A percentile compares a stretch with the other conserved stretches of the same genome.
These are phyloP conservation scores for Xiphophorus couchianus DNA, from an alignment of 2,113 vertebrate species.

Conservation along the genomic window DNA sequence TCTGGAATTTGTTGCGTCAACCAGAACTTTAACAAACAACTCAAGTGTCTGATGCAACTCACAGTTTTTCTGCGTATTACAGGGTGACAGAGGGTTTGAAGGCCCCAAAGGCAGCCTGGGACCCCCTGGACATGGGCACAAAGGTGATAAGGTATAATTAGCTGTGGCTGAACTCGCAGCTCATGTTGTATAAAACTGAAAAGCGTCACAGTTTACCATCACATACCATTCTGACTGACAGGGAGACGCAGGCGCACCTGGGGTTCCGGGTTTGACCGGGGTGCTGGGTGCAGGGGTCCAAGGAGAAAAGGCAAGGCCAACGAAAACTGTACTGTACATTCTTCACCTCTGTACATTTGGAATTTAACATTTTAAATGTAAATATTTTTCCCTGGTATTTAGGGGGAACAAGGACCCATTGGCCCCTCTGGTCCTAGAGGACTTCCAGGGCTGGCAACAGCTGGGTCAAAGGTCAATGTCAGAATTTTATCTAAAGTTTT, in stretches of 20 bases:
- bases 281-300: slow-evolving; percentile 74
- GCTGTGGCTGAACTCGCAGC: background rate
- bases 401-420: slow-evolving; percentile 76
- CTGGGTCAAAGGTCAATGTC: slow-evolving; percentile 77
- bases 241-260: slow-evolving; percentile 81
- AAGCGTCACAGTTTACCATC: slow-evolving; percentile 9
- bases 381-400: background rate
- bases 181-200: background rate
- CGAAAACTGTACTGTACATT: background rate
- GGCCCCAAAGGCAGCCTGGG: slow-evolving; percentile 81
- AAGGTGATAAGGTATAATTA: slow-evolving; percentile 86
- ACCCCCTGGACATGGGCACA: slow-evolving; percentile 75
- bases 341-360: background rate
- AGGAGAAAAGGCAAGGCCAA: slow-evolving; percentile 78
- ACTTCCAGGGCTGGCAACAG: slow-evolving; percentile 66
- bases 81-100: slow-evolving; percentile 87
- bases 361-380: background rate
- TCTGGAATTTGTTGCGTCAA: background rate
- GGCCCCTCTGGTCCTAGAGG: slow-evolving; percentile 78
- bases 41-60: background rate
- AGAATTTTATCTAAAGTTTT: background rate
- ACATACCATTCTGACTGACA: slow-evolving; percentile 46
- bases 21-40: background rate
- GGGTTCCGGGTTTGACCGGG: slow-evolving; percentile 71
- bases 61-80: slow-evolving; percentile 60